Conservation (phyloP, 1,140 invertebrate species). For the Calycopis cecrops region DNA sequence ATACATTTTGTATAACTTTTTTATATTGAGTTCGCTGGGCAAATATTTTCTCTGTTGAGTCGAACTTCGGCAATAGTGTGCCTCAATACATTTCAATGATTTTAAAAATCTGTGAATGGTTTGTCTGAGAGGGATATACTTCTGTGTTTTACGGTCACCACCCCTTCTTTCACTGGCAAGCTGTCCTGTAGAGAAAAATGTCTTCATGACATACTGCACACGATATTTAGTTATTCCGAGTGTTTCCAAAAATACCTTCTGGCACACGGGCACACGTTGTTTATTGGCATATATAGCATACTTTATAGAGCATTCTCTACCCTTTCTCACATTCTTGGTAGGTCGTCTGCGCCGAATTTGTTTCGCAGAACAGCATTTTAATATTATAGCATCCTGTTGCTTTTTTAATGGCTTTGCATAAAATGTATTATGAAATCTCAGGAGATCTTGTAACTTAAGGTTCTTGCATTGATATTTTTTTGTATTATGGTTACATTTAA, state of each 20-base stretch:
- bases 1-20: no score
- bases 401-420: not conserved
- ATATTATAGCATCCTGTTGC: not conserved
- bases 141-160: conserved; percentile 4
- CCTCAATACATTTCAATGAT: conserved; percentile 13
- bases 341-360: not conserved
- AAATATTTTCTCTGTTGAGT: no score
- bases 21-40: no score
- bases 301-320: not conserved
- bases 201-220: conserved; percentile 11
- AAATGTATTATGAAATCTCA: not conserved
- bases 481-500: conserved; percentile 4
- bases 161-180: conserved; percentile 8
- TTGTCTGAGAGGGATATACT: not conserved
- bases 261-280: not conserved
- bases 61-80: conserved; percentile 22
- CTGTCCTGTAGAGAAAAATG: conserved; percentile 7
- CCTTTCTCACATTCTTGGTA: not conserved
- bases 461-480: not conserved
- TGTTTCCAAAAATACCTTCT: not conserved
- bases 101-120: conserved; percentile 11
- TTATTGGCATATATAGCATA: not conserved
- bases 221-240: not conserved
- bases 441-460: not conserved
- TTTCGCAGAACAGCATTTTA: not conserved